phyloP scores from a whole-genome alignment of 92 coral and sea anemone species.

The Meandrina meandrites region DNA sequence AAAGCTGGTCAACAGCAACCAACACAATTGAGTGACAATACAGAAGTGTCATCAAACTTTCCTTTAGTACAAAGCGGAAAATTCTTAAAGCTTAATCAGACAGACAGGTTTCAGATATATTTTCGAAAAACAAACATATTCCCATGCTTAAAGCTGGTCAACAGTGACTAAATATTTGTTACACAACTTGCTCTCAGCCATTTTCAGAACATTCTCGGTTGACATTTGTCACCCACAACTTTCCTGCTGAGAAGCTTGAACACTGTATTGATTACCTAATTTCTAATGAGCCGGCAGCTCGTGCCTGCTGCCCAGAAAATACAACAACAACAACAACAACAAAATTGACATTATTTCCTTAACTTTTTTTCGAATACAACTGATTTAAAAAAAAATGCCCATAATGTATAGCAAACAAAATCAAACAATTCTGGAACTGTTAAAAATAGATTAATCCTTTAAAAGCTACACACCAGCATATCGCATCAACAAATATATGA shows the following conservation, averaged over 20 bases:
- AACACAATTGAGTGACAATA: too few relatives aligned
- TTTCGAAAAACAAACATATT: too few relatives aligned
- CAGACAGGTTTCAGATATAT: too few relatives aligned
- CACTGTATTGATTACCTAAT: neutral
- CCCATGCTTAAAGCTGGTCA: too few relatives aligned
- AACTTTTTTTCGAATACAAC: neutral
- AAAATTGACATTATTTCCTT: neutral
- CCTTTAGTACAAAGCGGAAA: too few relatives aligned
- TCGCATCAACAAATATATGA: neutral
- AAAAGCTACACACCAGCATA: neutral
- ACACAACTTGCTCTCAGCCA: neutral
- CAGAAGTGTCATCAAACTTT: too few relatives aligned
- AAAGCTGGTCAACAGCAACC: neutral
- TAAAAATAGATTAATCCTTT: too few relatives aligned
- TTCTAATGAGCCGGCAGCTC: neutral
- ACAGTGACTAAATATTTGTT: neutral
- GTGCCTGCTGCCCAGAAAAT: neutral
- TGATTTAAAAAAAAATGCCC: neutral
- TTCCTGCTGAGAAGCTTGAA: neutral
- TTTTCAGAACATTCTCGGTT: neutral
- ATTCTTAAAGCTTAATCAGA: too few relatives aligned
- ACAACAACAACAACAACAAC: neutral
- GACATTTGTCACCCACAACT: neutral
- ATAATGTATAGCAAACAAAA: neutral
- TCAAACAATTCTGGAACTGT: neutral